Percentiles rank a stretch among this genome's conserved stretches.
phyloP scores from a whole-genome alignment of 2,888 invertebrate species.

The Chrysomela aeneicollis region DNA sequence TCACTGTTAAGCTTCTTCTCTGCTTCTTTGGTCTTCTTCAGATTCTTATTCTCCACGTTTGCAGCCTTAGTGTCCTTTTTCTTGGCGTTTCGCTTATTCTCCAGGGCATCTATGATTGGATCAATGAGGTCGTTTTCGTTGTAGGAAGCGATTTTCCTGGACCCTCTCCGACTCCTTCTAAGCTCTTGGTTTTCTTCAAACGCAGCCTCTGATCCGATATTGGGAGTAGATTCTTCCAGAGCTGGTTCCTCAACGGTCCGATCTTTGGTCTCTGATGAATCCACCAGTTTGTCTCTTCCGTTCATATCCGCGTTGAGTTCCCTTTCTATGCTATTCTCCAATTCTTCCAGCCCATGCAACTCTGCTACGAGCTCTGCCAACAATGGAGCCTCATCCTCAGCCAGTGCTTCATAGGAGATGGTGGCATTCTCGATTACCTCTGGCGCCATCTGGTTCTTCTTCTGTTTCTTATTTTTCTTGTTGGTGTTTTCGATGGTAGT shows the following conservation, averaged over 20 bases:
- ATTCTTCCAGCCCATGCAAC: conserved; percentile 35
- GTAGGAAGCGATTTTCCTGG: conserved; percentile 51
- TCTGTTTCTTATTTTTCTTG: conserved; percentile 24
- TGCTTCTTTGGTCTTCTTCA: conserved; percentile 29
- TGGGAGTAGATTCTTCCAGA: not conserved
- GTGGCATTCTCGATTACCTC: conserved; percentile 1
- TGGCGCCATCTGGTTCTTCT: conserved; percentile 12
- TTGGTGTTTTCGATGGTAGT: not conserved
- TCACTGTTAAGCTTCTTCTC: conserved; percentile 49
- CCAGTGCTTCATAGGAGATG: conserved; percentile 3
- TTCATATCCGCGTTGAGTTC: conserved; percentile 33
- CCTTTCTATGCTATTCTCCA: conserved; percentile 40
- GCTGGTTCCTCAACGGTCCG: not conserved
- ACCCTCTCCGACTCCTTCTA: conserved; percentile 48
- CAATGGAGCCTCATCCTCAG: conserved; percentile 25
- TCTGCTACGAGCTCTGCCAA: conserved; percentile 37
- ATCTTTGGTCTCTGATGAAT: not conserved
- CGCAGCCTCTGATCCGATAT: conserved; percentile 9
- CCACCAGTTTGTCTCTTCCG: conserved; percentile 3
- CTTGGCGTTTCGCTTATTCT: conserved; percentile 28
- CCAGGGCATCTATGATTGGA: conserved; percentile 48
- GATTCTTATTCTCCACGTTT: conserved; percentile 14
- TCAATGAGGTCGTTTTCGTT: conserved; percentile 53
- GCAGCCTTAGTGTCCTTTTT: conserved; percentile 36
- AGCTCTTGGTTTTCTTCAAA: conserved; percentile 41